These are phyloP conservation scores for Philereme vetulata DNA, from an alignment of 2,888 invertebrate genomes.

Conservation along the genomic window DNA sequence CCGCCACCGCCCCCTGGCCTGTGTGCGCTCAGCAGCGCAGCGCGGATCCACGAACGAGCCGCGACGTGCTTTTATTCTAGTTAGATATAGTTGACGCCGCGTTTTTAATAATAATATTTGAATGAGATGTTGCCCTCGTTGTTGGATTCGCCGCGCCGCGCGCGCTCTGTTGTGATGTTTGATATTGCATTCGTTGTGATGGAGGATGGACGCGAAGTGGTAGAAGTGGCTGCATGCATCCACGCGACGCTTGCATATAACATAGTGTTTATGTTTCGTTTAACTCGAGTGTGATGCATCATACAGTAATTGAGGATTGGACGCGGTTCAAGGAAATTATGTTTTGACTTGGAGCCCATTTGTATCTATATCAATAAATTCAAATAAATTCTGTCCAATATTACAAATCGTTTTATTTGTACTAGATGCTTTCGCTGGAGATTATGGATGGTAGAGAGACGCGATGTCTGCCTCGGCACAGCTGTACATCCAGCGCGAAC, in stretches of 20 bases:
- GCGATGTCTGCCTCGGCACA: constrained; percentile 39
- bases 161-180: constrained; percentile 68
- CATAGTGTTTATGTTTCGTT: constrained; percentile 81
- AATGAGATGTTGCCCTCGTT: constrained; percentile 14
- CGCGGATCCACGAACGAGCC: constrained; percentile 13
- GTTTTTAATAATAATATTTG: constrained; percentile 24
- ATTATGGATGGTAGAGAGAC: constrained; percentile 56
- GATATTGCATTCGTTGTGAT: constrained; percentile 59
- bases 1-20: background rate
- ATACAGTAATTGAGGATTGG: constrained; percentile 40
- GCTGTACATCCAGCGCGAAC: constrained; percentile 45
- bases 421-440: constrained; percentile 40
- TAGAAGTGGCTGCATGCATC: constrained; percentile 66
- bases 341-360: constrained; percentile 68
- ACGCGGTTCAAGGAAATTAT: constrained; percentile 55
- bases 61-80: constrained; percentile 17
- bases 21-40: background rate
- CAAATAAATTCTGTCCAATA: constrained; percentile 80
- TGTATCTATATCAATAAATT: constrained; percentile 65
- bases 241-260: constrained; percentile 69
- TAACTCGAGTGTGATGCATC: constrained; percentile 56
- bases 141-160: constrained; percentile 17
- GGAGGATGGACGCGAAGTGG: constrained; percentile 53
- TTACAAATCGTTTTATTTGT: constrained; percentile 57
- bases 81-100: constrained; percentile 26